These are phyloP conservation scores for Netelia fuscicornis DNA, from an alignment of 2,888 invertebrate genomes.

Conservation along the genomic window DNA sequence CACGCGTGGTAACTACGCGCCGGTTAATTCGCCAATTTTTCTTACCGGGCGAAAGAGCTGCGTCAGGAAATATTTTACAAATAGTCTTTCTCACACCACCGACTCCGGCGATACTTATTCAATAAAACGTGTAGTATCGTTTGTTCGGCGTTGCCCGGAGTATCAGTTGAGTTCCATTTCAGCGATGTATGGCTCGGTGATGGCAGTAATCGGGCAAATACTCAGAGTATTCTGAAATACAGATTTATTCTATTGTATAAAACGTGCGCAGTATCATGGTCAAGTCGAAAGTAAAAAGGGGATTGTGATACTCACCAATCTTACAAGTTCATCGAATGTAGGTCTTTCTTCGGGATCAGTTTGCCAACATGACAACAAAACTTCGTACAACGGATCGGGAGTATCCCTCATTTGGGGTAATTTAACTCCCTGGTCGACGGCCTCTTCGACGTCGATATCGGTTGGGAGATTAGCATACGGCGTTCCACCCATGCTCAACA, in stretches of 20 bases:
- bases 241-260: background rate
- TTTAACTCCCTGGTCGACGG: constrained; percentile 89
- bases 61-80: constrained; percentile 58
- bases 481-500: constrained; percentile 92
- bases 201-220: constrained; percentile 83
- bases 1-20: constrained; percentile 64
- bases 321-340: constrained; percentile 88
- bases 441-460: constrained; percentile 86
- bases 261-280: background rate
- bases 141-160: constrained; percentile 1
- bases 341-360: constrained; percentile 93
- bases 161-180: constrained; percentile 81
- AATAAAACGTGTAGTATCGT: constrained; percentile 28
- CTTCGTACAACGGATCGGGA: constrained; percentile 92
- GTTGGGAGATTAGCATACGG: constrained; percentile 90
- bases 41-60: constrained; percentile 4
- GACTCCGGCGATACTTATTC: constrained; percentile 1
- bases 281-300: background rate
- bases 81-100: constrained; percentile 4
- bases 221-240: constrained; percentile 81
- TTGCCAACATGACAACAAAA: constrained; percentile 94
- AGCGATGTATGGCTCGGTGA: constrained; percentile 81
- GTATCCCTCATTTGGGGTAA: constrained; percentile 91
- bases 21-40: constrained; percentile 31
- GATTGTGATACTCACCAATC: constrained; percentile 78